Percentiles rank a stretch among this genome's conserved stretches.
phyloP scores from a whole-genome alignment of 2,888 invertebrate species.

The Drosophila monieri region DNA sequence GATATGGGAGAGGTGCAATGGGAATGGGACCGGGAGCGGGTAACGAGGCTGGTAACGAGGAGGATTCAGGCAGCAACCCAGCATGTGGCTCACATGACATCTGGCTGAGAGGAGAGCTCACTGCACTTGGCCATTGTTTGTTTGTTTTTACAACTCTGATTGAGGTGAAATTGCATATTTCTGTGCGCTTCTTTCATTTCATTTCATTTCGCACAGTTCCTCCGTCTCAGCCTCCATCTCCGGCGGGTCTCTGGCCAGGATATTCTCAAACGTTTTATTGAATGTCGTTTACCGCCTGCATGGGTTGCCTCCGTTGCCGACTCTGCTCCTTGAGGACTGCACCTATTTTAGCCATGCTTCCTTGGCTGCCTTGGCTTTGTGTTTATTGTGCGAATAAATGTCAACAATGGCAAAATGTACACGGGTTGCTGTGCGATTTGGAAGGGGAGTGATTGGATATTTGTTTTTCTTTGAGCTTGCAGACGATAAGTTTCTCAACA shows the following conservation, averaged over 20 bases:
- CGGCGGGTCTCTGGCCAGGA: constrained; percentile 28
- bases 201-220: constrained; percentile 52
- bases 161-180: constrained; percentile 79
- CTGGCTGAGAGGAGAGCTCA: constrained; percentile 12
- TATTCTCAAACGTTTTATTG: constrained; percentile 77
- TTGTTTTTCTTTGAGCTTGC: not conserved
- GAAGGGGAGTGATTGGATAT: constrained; percentile 12
- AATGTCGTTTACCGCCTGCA: constrained; percentile 60
- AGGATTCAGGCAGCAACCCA: constrained; percentile 33
- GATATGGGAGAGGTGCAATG: constrained; percentile 25
- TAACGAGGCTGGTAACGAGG: constrained; percentile 20
- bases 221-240: constrained; percentile 7
- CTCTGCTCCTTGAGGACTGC: not conserved
- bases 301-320: constrained; percentile 9
- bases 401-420: constrained; percentile 47
- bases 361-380: constrained; percentile 39
- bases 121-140: constrained; percentile 65
- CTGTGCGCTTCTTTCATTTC: constrained; percentile 67
- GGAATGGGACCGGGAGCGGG: constrained; percentile 20
- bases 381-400: constrained; percentile 56
- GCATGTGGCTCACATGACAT: constrained; percentile 60
- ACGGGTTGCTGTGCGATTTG: constrained; percentile 29
- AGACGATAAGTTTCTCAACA: not conserved
- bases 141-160: constrained; percentile 77
- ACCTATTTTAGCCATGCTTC: constrained; percentile 29